Evolutionary conservation across 2,113 vertebrate genomes (phyloP).

Genomic region (Sinocyclocheilus maitianheensis): DNA sequence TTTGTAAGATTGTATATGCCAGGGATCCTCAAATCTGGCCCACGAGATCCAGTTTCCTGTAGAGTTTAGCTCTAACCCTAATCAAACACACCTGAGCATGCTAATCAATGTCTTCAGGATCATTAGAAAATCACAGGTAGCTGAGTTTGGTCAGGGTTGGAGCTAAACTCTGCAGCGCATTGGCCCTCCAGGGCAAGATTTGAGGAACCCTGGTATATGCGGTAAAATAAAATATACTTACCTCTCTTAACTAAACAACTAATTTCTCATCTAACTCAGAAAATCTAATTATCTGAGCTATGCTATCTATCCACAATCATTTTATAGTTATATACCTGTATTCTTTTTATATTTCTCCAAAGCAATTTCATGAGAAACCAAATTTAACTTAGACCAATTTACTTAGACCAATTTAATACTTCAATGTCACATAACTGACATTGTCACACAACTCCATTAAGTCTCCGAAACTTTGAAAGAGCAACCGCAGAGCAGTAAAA

Average conservation of each 20-base stretch:
- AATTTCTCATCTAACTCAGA: not conserved
- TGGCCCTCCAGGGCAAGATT: no score
- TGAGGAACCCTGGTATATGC: no score
- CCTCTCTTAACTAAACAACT: not conserved
- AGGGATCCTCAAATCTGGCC: no score
- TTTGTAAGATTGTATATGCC: not conserved
- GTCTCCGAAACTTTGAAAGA: not conserved
- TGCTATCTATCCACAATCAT: not conserved
- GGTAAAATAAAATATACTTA: not conserved
- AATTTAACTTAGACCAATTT: no score
- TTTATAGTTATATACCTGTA: not conserved
- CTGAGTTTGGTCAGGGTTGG: no score
- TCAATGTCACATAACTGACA: not conserved
- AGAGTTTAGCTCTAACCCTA: no score
- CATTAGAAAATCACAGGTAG: no score
- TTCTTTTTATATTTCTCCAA: not conserved
- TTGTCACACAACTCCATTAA: not conserved
- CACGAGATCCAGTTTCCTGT: no score
- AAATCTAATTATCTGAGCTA: not conserved
- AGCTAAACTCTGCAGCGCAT: no score
- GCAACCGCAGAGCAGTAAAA: not conserved
- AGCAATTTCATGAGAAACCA: not conserved
- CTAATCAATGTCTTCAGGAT: no score
- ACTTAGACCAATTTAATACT: not conserved
- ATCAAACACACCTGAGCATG: no score